These are phyloP conservation scores for Nephrotoma appendiculata DNA, from an alignment of 2,888 invertebrate genomes.

Conservation along the genomic window DNA sequence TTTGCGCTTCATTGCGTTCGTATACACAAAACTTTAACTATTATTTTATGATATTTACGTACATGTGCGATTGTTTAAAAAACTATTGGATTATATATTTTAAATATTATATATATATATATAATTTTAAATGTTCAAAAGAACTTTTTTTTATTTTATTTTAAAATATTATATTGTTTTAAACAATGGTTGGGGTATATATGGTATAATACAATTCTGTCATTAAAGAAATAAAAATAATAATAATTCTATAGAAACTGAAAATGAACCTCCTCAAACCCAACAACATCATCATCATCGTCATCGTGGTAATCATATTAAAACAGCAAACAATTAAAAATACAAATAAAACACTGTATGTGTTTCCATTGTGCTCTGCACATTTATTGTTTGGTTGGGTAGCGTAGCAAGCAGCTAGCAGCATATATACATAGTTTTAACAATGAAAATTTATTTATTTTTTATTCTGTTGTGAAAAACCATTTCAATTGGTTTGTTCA, in stretches of 20 bases:
- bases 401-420: background rate
- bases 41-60: background rate
- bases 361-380: background rate
- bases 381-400: background rate
- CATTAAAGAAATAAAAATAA: background rate
- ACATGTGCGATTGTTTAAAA: background rate
- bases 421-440: background rate
- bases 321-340: background rate
- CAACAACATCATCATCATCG: background rate
- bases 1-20: background rate
- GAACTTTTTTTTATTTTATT: background rate
- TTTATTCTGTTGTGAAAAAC: background rate
- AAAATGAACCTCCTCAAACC: background rate
- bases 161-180: background rate
- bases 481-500: background rate
- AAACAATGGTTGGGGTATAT: background rate
- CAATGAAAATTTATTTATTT: background rate
- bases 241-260: background rate
- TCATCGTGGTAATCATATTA: background rate
- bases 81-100: background rate
- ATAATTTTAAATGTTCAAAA: background rate
- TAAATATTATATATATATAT: background rate
- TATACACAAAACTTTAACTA: background rate
- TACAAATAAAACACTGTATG: background rate
- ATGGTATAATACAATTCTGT: background rate